These are phyloP conservation scores for Arvicanthis niloticus DNA, from an alignment of 2,113 vertebrate species.

Conservation along the genomic window DNA sequence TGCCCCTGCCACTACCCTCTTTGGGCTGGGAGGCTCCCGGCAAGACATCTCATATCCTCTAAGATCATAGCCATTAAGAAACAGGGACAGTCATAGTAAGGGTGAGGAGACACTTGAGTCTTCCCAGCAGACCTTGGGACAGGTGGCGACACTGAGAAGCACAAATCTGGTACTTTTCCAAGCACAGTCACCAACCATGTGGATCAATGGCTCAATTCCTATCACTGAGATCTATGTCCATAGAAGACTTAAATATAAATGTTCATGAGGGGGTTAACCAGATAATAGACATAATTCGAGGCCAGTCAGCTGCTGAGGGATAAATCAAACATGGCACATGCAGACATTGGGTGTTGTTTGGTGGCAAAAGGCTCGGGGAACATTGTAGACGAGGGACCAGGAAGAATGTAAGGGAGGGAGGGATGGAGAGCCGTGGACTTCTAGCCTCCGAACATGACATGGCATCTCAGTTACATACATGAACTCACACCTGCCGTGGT, in stretches of 20 bases:
- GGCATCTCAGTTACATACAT: neutral
- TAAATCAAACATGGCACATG: neutral
- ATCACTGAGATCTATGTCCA: neutral
- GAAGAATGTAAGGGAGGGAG: neutral
- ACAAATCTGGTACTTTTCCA: neutral
- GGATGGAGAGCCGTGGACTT: neutral
- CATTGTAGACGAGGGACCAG: neutral
- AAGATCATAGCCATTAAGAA: neutral
- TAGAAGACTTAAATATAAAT: neutral
- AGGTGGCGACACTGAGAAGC: neutral
- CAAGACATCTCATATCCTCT: neutral
- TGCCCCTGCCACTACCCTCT: no score
- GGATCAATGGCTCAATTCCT: neutral
- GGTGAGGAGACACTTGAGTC: neutral
- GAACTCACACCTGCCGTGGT: neutral
- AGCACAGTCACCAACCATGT: neutral
- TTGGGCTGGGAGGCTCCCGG: no score
- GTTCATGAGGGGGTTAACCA: neutral
- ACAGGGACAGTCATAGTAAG: neutral
- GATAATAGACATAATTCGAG: neutral
- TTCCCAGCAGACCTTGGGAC: neutral
- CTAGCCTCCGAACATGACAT: neutral
- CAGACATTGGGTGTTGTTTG: neutral
- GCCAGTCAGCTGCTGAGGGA: neutral
- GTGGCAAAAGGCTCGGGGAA: neutral